phyloP scores from a whole-genome alignment of 2,113 vertebrate species.

The Phrynosoma blainvillii region DNA sequence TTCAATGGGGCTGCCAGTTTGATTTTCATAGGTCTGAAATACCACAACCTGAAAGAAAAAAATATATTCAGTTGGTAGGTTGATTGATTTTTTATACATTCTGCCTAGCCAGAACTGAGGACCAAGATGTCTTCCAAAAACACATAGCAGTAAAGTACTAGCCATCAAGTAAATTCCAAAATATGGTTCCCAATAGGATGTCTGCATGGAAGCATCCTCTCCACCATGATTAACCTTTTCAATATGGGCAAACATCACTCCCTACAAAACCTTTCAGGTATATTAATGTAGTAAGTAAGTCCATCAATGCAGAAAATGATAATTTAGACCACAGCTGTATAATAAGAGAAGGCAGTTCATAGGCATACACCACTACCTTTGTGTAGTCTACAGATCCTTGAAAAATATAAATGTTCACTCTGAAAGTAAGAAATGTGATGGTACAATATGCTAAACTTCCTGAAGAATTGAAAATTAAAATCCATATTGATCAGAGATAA shows the following conservation, averaged over 20 bases:
- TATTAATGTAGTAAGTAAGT: neutral
- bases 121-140: too few relatives aligned
- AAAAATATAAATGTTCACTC: neutral
- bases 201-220: neutral
- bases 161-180: neutral
- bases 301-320: neutral
- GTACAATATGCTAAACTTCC: neutral
- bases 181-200: neutral
- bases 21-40: slow-evolving; percentile 89
- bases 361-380: neutral
- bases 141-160: too few relatives aligned
- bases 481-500: neutral
- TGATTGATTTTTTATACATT: too few relatives aligned
- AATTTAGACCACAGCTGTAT: neutral
- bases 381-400: neutral
- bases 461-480: slow-evolving; percentile 26
- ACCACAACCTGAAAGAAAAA: slow-evolving; percentile 78
- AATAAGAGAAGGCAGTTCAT: neutral
- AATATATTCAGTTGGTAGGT: neutral
- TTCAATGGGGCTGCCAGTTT: slow-evolving; percentile 79
- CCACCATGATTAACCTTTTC: neutral
- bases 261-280: neutral
- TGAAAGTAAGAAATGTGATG: neutral
- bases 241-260: neutral
- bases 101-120: too few relatives aligned